phyloP scores from a whole-genome alignment of 1,140 invertebrate genomes.

The Phthorimaea operculella region DNA sequence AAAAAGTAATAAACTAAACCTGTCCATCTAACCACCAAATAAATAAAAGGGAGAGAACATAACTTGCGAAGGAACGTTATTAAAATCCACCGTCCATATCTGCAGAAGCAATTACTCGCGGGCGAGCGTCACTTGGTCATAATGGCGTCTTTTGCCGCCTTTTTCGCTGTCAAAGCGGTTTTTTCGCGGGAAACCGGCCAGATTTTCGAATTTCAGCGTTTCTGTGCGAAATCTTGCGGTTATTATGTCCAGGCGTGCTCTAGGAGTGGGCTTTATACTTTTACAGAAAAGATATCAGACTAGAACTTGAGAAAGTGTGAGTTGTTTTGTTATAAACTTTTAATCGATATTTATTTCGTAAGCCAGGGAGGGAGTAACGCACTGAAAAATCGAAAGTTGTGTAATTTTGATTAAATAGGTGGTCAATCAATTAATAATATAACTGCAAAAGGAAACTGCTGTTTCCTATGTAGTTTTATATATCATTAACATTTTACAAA shows the following conservation, averaged over 20 bases:
- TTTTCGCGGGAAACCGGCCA: constrained; percentile 54
- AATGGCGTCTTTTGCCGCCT: constrained; percentile 59
- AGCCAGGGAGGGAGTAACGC: too few relatives aligned
- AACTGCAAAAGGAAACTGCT: too few relatives aligned
- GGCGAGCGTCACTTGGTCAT: constrained; percentile 55
- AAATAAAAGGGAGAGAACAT: constrained; percentile 13
- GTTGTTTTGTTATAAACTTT: too few relatives aligned
- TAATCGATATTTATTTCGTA: too few relatives aligned
- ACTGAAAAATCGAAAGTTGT: too few relatives aligned
- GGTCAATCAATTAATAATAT: too few relatives aligned
- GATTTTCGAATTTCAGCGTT: constrained; percentile 31
- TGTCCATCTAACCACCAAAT: neutral
- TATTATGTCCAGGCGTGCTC: constrained; percentile 2
- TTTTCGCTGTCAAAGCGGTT: constrained; percentile 63
- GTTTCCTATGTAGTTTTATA: too few relatives aligned
- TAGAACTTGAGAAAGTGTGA: too few relatives aligned
- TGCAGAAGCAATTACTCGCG: constrained; percentile 50
- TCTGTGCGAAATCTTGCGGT: neutral
- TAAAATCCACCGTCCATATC: constrained; percentile 54
- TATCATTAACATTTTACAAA: too few relatives aligned
- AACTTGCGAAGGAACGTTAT: constrained; percentile 37
- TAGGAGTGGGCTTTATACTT: too few relatives aligned
- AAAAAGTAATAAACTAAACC: neutral
- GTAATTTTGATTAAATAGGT: too few relatives aligned
- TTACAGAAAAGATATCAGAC: too few relatives aligned